Base-by-base conservation (phyloP, 2,888 invertebrate species). In the Cristatella mucedo region DNA sequence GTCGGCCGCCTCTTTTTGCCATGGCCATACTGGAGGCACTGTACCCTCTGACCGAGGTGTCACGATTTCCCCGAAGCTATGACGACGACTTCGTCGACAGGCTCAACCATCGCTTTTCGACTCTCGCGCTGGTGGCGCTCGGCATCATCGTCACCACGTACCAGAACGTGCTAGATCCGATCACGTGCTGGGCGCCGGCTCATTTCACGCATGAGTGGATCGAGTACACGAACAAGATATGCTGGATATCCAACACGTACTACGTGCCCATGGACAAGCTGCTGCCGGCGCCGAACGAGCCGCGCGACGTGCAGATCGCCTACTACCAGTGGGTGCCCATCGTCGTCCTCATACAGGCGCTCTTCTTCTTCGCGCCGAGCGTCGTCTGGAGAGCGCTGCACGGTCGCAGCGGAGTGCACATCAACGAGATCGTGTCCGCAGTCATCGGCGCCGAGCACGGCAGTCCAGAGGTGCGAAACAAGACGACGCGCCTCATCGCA, bases 131-230 rank as follows among this genome's bases (percentile, higher is more conserved):
- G 63, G 77, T 91, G 55, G 84, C 86, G 47, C 87, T 87, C 68
- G 86, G 86, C 46, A 71, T 91, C 56, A 72, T 91, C 57, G 86
- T 93, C 47, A 87, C 87, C 38, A 84, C 86, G 49, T 74, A 86
- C 44, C 89, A 91, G 47, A 63, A 63, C 48, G 61, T 64, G 29
- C 63, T 63, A 16, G 61, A 59, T 39, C 62, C 61, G n/a, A 61
- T 61, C 33, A 48, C 47, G 18, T 41, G 32, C 47, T 66, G 67
- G 68, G 66, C 66, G 38, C 68, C 68, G 16, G 68, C 68, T 3
- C 64, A 68, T 49, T 70, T 70, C 54, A 68, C 68, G 4, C 63
- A 65, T 21, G 66, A 67, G 16, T 70, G 70, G 57, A 66, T 68
- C 43, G 67, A 68, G 45, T 70, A 70, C 53, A 65, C 70, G 15